A percentile compares a stretch with the other conserved stretches of the same genome.
phyloP scores from a whole-genome alignment of 1,140 invertebrate species.

The Leptopilina clavipes region DNA sequence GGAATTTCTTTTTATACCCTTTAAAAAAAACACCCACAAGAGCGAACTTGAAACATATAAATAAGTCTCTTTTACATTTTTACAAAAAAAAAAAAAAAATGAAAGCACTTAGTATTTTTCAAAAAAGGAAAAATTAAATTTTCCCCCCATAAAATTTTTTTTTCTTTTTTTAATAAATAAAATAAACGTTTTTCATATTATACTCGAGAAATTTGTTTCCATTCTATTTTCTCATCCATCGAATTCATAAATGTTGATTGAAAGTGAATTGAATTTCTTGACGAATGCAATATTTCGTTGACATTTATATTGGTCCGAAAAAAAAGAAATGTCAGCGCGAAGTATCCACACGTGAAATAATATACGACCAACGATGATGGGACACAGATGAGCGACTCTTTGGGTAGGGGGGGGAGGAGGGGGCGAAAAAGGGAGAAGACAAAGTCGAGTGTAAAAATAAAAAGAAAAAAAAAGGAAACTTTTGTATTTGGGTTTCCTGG shows the following conservation, averaged over 20 bases:
- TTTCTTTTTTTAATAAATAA: not conserved
- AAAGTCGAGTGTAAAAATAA: conserved; percentile 61
- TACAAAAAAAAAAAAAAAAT: not conserved
- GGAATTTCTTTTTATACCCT: not conserved
- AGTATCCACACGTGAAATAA: conserved; percentile 34
- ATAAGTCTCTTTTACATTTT: conserved; percentile 1
- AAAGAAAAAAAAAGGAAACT: conserved; percentile 68
- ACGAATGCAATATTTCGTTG: conserved; percentile 22
- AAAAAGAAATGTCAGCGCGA: not conserved
- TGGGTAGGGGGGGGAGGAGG: too few relatives aligned
- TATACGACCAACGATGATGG: not conserved
- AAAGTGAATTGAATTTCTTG: conserved; percentile 3
- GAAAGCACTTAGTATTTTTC: not conserved
- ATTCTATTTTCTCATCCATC: too few relatives aligned
- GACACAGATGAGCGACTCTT: conserved; percentile 31
- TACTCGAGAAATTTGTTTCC: too few relatives aligned
- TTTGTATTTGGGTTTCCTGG: conserved; percentile 71
- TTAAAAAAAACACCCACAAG: conserved; percentile 29
- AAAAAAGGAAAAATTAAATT: too few relatives aligned
- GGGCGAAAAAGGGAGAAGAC: not conserved
- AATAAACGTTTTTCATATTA: too few relatives aligned
- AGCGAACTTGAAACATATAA: conserved; percentile 6
- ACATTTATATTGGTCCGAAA: conserved; percentile 11
- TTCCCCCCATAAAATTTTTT: too few relatives aligned
- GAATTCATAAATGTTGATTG: too few relatives aligned